Evolutionary conservation across 2,113 vertebrate species (phyloP), one percentile per base, ranked within the genome.

Genomic region (Charina bottae): DNA sequence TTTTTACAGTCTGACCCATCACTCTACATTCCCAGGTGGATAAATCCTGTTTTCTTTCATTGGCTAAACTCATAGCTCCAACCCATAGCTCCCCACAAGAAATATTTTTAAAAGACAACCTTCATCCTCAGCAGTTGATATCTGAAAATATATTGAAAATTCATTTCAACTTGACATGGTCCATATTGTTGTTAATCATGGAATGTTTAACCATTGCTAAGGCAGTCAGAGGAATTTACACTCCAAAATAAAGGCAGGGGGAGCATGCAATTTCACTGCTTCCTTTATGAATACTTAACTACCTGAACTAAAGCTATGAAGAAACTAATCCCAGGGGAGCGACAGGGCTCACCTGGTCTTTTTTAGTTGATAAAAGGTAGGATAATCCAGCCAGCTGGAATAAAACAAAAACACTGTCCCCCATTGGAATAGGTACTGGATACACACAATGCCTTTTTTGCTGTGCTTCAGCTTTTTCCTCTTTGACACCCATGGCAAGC

Each of bases 401-500:
- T 91, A 62, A 91, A 91, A 68, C 53, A 33, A 56, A 55, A 60
- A 23, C 23, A 53, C 72, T 72, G 64, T 78, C 85, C 78, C 49
- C 90, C 55, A 24, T 55, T 78, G 60, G 54, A 78, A 72, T 54
- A 87, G 15, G 21, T 37, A 42, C 54, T 54, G 33, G 33, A 87
- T 54, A 72, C 53, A 87, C 49, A 64, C 4, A 54, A 37, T 19
- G 37, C 6, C 49, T 58, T 17, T 13, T 72, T 87, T 42, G 60
- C 24, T 17, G 42, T 83, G 68, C 49, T 28, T 88, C 17, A 12
- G 17, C 28, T 11, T 56, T 92, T 92, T 26, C 26, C 86, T 88
- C 83, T 88, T 19, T 88, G 91, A 92, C 91, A 53, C 54, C 1
- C 23, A 55, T 59, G 55, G 54, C n/a, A 88, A 91, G 86, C 86